Evolutionary conservation across 2,113 vertebrate genomes (phyloP).

Genomic region (Vidua chalybeata): DNA sequence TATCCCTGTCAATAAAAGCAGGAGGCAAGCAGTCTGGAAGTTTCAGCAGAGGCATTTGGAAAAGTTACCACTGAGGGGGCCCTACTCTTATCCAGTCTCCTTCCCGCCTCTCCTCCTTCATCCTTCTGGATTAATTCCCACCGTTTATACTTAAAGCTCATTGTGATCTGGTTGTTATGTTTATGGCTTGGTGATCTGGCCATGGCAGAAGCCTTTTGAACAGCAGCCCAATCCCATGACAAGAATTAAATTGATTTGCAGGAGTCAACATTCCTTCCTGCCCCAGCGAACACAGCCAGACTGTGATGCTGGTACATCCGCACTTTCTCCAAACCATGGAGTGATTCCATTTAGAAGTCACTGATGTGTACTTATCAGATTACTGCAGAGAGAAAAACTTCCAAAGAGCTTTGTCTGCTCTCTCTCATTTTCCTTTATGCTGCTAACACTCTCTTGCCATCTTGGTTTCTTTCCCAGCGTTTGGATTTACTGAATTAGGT

Average conservation of each 20-base stretch:
- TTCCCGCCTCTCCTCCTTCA: not conserved
- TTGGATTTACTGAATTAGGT: not conserved
- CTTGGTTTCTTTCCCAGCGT: not conserved
- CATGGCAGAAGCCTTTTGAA: not conserved
- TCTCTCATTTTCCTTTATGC: not conserved
- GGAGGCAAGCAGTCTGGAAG: not conserved
- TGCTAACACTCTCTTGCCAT: slow-evolving; percentile 55
- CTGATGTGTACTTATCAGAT: slow-evolving; percentile 5
- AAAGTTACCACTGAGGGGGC: not conserved
- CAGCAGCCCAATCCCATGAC: slow-evolving; percentile 10
- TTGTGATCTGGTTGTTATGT: not conserved
- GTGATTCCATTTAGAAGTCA: slow-evolving; percentile 25
- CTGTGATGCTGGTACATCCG: not conserved
- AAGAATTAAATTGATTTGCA: slow-evolving; percentile 28
- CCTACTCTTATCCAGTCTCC: not conserved
- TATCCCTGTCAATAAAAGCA: not conserved
- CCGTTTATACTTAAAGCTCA: fast-evolving
- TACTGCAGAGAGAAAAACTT: not conserved
- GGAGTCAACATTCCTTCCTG: slow-evolving; percentile 49
- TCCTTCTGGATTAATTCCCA: not conserved
- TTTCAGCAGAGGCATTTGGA: not conserved
- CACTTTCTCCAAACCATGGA: slow-evolving; percentile 30
- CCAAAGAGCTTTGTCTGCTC: not conserved
- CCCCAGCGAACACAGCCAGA: not conserved
- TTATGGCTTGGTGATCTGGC: not conserved